These are phyloP conservation scores for Ceyx margarethae DNA, from an alignment of 2,113 vertebrate species.

Conservation along the genomic window DNA sequence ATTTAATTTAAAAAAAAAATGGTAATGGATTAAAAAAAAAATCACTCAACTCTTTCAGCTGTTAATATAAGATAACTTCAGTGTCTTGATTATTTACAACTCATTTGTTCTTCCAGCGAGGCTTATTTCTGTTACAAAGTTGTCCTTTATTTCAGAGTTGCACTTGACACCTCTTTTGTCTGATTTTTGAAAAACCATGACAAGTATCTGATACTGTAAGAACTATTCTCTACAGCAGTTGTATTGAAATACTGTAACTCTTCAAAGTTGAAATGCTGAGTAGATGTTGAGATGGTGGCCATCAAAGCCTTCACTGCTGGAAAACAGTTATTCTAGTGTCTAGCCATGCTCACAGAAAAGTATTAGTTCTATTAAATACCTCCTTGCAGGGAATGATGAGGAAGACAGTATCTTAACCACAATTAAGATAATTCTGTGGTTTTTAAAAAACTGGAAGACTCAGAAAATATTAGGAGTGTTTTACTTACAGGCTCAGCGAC, in stretches of 20 bases:
- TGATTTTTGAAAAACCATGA: constrained; percentile 46
- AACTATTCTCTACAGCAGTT: constrained; percentile 21
- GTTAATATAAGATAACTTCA: not conserved
- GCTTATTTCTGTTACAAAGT: not conserved
- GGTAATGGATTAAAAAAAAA: constrained; percentile 67
- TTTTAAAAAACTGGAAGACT: not conserved
- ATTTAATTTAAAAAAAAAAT: constrained; percentile 49
- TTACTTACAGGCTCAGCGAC: constrained; percentile 77
- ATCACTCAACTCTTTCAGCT: not conserved
- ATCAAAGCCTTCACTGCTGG: constrained; percentile 51
- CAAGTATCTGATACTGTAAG: constrained; percentile 23
- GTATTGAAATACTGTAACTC: constrained; percentile 52
- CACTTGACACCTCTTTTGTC: not conserved
- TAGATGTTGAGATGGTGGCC: constrained; percentile 5
- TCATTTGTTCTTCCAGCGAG: not conserved
- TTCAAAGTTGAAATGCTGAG: constrained; percentile 46
- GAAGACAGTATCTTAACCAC: not conserved
- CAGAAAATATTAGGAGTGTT: not conserved
- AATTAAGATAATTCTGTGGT: not conserved
- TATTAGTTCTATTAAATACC: not conserved
- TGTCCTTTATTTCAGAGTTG: not conserved
- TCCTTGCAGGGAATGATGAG: not conserved
- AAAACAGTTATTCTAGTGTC: constrained; percentile 11
- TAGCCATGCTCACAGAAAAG: not conserved
- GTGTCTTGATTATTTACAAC: not conserved